Evolutionary conservation across 1,140 invertebrate species (phyloP), one percentile per base, ranked within the genome.

Genomic region (Drosophila lacteicornis): DNA sequence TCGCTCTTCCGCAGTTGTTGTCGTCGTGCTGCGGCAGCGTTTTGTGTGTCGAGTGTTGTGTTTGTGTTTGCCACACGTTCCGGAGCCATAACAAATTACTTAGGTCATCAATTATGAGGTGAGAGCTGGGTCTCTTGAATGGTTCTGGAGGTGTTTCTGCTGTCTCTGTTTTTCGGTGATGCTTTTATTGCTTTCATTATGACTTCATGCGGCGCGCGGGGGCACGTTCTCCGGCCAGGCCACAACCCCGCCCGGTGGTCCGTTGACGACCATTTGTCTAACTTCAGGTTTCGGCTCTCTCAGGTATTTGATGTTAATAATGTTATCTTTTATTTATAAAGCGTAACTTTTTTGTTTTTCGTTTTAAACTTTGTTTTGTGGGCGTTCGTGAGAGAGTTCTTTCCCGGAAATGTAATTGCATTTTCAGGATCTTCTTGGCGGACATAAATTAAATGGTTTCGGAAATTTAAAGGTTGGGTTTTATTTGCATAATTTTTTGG

Each of bases 121-220:
- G 71, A 75, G 82, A 67, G 61, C 63, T 61, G 60, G 36, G 42
- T 79, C 59, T 55, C 30, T 19, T 19, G 19, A 19, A 19, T 19
- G 19, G 19, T 38, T 75, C 40, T 51, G 61, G 22, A 56, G 30
- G 47, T 70, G 70, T 43, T 68, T 51, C 36, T 36, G 22, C 17
- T 50, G 49, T 42, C 8, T 8, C 30, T 33, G 61, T 79, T 63
- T 73, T 65, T 25, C 69, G 84, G 25, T 84, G 80, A 84, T 90
- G 69, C 79, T 88, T 88, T 88, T 90, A 88, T 88, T 86, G 84
- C 83, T 86, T 86, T 88, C 84, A 88, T 88, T 88, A 88, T 88
- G 80, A 90, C 84, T 90, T 90, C 74, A 90, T 84, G 80, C 67
- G 67, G 84, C 68, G 51, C 68, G 61, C 67, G 51, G 30, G 19